A percentile compares a stretch with the other conserved stretches of the same genome.
phyloP scores from a whole-genome alignment of 2,888 invertebrate genomes.

The Apocheima hispidaria region DNA sequence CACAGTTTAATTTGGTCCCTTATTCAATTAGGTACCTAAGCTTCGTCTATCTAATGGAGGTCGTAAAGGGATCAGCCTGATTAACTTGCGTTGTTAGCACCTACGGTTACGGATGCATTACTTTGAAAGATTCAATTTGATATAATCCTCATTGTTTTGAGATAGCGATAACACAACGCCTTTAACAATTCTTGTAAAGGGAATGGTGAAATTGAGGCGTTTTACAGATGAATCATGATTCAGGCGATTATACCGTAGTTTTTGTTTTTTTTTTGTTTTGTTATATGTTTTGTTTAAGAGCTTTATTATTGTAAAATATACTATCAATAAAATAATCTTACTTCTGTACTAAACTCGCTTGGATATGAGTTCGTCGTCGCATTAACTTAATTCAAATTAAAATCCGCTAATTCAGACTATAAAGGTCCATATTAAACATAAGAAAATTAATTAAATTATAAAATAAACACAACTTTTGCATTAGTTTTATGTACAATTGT shows the following conservation, averaged over 20 bases:
- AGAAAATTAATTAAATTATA: too few species aligned
- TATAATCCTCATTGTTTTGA: slow-evolving; percentile 43
- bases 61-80: slow-evolving; percentile 79
- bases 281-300: too few species aligned
- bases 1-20: slow-evolving; percentile 81
- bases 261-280: too few species aligned
- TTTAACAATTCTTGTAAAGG: slow-evolving; percentile 32
- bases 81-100: slow-evolving; percentile 79
- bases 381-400: too few species aligned
- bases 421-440: too few species aligned
- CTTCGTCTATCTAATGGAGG: slow-evolving; percentile 78
- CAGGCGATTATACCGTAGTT: too few species aligned
- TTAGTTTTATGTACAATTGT: background rate
- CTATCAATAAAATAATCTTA: too few species aligned
- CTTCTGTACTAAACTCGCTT: too few species aligned
- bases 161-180: slow-evolving; percentile 40
- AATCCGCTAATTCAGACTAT: too few species aligned
- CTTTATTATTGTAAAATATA: too few species aligned
- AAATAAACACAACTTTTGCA: too few species aligned
- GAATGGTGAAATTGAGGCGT: slow-evolving; percentile 23
- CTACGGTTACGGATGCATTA: slow-evolving; percentile 55
- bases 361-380: too few species aligned
- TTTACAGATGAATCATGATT: slow-evolving; percentile 11
- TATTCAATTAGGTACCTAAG: slow-evolving; percentile 81
- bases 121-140: slow-evolving; percentile 61